Evolutionary conservation across 2,888 invertebrate species (phyloP), one percentile per base, ranked within the genome.

Genomic region (Limenitis camilla): DNA sequence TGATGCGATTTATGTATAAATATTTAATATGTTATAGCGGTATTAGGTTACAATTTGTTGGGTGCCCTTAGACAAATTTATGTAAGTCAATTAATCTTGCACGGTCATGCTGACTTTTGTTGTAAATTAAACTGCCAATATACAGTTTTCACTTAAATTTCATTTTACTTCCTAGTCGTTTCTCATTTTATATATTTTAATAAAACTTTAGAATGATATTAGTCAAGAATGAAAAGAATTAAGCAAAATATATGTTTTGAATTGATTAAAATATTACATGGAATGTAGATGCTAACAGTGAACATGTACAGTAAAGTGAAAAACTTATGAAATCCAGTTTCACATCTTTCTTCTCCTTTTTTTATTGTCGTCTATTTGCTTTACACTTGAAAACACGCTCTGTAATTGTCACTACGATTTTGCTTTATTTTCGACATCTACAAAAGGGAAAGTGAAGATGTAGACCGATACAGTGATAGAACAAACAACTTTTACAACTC

Each of bases 21-120:
- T 49, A 52, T 54, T 45, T 41, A 38, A 49, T 49, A 56, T 53
- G 47, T 47, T 40, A 45, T 50, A 30, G 4, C 7, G 11, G 48
- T 54, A 54, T 54, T 57, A 32, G 33, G 52, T 57, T 54, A 46
- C 56, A 54, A 54, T 54, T 49, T 54, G 42, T 45, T 40, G 40
- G 41, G 35, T 38, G 19, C 31, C 27, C 31, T 35, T 5, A 38
- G 49, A 49, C 36, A 38, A 43, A 31, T 49, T 49, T 49, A 38
- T 43, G 42, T 43, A 28, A 7, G 11, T 33, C 32, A 43, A 40
- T 50, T 40, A 39, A 29, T 50, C 33, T 50, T 40, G n/a, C 30
- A 19, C 30, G 31, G 30, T 49, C 29, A 33, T 11, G n/a, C 6
- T 28, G 28, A 32, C 11, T 45, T 11, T 33, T 39, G 11, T 28